A percentile compares a stretch with the other conserved stretches of the same genome.
Evolutionary conservation across 2,113 vertebrate genomes (phyloP).

Genomic region (Macroglossus sobrinus): DNA sequence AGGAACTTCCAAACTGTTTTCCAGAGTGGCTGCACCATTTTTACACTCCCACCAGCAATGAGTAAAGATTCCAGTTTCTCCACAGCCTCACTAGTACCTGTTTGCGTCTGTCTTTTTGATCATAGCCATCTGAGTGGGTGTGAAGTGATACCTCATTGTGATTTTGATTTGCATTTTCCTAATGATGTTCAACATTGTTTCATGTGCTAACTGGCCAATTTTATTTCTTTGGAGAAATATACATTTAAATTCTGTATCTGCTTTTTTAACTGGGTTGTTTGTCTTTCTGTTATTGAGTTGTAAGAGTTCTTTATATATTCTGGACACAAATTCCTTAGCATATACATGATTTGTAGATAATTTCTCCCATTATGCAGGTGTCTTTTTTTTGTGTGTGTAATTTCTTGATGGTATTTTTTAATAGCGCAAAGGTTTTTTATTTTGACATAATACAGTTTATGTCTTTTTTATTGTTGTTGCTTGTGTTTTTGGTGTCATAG

Average conservation of each 20-base stretch:
- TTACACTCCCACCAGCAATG: neutral
- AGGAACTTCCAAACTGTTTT: neutral
- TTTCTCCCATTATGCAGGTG: neutral
- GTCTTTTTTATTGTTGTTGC: neutral
- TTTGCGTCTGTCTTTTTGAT: constrained; percentile 10
- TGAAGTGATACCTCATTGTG: neutral
- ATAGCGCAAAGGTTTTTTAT: neutral
- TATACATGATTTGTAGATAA: neutral
- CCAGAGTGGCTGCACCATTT: neutral
- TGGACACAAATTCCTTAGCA: neutral
- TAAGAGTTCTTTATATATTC: neutral
- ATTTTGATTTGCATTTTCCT: constrained; percentile 2
- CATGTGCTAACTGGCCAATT: neutral
- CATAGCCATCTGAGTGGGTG: neutral
- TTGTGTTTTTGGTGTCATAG: neutral
- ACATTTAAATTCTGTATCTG: neutral
- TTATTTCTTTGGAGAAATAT: constrained; percentile 14
- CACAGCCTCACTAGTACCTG: neutral
- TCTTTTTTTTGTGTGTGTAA: neutral
- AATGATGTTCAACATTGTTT: neutral
- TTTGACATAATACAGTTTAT: neutral
- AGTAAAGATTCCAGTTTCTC: neutral
- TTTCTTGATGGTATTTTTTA: neutral
- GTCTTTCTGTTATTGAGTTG: neutral
- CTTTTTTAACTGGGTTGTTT: constrained; percentile 5